Evolutionary conservation across 2,797 vertebrate genomes (phyloP), one percentile per base, ranked within the genome.

Genomic region (Eutrigla gurnardus): DNA sequence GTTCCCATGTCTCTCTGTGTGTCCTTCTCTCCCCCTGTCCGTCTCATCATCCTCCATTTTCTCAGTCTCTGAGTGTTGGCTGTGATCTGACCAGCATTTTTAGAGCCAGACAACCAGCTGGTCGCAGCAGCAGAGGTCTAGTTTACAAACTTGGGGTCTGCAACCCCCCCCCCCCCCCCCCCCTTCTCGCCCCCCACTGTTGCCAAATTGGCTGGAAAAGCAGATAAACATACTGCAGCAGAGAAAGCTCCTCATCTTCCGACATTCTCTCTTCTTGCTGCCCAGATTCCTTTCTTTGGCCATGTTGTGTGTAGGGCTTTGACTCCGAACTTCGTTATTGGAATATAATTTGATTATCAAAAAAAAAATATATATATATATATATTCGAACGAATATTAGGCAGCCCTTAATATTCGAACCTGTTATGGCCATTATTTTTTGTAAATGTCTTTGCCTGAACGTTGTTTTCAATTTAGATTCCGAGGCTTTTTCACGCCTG

Each of bases 121-220:
- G 77, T 73, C 25, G n/a, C 70, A 62, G 82, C 86, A 75, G 64
- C 84, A 73, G 85, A 87, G 82, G 81, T 91, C 89, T 91, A 91
- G 91, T 90, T 92, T 90, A 91, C 86, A 93, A 90, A 91, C 83
- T 70, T 50, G 33, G 78, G 77, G 63, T 82, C 81, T 73, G 71
- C 82, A 67, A 72, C 65, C 50, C n/a, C 46, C 11, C 2, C 25
- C 33, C 2, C 40, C 8, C 35, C 18, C 12, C 6, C 39, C 11
- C 3, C 25, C 25, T 11, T 6, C 17, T 15, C 3, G 15, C 69
- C 11, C n/a, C 40, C 53, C 5, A 36, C 66, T 0, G 54, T 63
- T 85, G 87, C 87, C 85, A 89, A 87, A 71, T 85, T 89, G 87
- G 87, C 85, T 82, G 75, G 59, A 81, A 65, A 84, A 83, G 76